These are phyloP conservation scores for Blastomussa wellsi DNA, from an alignment of 92 coral and sea anemone genomes.

Conservation along the genomic window DNA sequence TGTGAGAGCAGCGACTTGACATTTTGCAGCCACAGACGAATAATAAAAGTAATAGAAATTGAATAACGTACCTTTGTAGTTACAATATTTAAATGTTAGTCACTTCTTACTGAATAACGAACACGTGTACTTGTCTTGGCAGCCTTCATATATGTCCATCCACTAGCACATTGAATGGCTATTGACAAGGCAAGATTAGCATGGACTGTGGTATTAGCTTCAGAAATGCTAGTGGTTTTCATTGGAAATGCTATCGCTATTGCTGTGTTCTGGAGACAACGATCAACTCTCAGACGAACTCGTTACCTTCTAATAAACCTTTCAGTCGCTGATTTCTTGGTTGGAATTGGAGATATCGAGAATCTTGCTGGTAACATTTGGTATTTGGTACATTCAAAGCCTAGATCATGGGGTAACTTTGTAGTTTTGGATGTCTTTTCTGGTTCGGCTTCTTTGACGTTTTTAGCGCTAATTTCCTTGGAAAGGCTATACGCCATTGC, in stretches of 20 bases:
- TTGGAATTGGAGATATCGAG: not conserved
- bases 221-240: not conserved
- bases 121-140: too few species aligned
- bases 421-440: not conserved
- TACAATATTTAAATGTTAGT: too few species aligned
- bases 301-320: not conserved
- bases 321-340: slow-evolving; percentile 1
- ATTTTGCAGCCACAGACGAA: too few species aligned
- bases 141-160: not conserved
- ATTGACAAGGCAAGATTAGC: not conserved
- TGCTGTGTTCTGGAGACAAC: not conserved
- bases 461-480: not conserved
- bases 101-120: too few species aligned
- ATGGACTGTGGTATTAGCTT: not conserved
- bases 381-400: not conserved
- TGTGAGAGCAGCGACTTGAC: too few species aligned
- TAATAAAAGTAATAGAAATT: too few species aligned
- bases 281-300: not conserved
- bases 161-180: not conserved
- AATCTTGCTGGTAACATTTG: not conserved
- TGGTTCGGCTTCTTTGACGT: slow-evolving; percentile 1
- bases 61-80: too few species aligned
- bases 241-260: slow-evolving; percentile 7
- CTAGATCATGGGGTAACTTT: not conserved
- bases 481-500: slow-evolving; percentile 21